Base-by-base conservation (phyloP, 2,113 vertebrate genomes). In the Oryzias curvinotus region DNA sequence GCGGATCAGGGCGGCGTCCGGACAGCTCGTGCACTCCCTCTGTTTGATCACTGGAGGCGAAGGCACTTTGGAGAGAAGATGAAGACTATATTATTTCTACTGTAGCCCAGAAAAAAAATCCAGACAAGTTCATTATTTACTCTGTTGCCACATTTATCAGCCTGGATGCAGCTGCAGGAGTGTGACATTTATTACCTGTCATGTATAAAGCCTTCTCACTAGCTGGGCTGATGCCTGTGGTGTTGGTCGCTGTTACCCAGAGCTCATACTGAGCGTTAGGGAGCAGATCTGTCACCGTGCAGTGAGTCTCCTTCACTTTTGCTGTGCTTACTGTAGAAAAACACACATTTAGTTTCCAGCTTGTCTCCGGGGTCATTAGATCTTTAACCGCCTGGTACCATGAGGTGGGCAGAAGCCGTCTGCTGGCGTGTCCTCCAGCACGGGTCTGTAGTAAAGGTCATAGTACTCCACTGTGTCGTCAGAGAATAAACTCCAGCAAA, bases 251-350 rank as follows among this genome's bases (percentile, higher is more conserved):
- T 3, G 91, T 95, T 68, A 97, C 95, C 96, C 95, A 98, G 65
- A 99, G 95, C 75, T 98, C 95, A 42, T 98, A 98, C 75, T 97
- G 95, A 16, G 93, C 94, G 3, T 96, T 96, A 0, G 96, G 94
- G 72, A 91, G 71, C 68, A 99, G 91, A 15, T 93, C 83, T 21
- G 52, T 86, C 70, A 98, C 94, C 0, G 91, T 94, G 85, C 93
- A 95, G 67, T 97, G 95, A 0, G 95, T 97, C 89, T 98, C 97
- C 84, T 96, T 98, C 75, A 96, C 89, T 23, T 88, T 93, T 10
- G 93, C 52, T 12, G 80, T 90, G 26, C 83, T 91, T 16, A 89
- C 97, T 99, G 83, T 36, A 74, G 71, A 58, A 2, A 3, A 77
- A n/a, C 48, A 63, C 15, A 73, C 23, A 46, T 58, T 50, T 41